These are phyloP conservation scores for Ivindomyrus marchei DNA, from an alignment of 2,113 vertebrate species.

Conservation along the genomic window DNA sequence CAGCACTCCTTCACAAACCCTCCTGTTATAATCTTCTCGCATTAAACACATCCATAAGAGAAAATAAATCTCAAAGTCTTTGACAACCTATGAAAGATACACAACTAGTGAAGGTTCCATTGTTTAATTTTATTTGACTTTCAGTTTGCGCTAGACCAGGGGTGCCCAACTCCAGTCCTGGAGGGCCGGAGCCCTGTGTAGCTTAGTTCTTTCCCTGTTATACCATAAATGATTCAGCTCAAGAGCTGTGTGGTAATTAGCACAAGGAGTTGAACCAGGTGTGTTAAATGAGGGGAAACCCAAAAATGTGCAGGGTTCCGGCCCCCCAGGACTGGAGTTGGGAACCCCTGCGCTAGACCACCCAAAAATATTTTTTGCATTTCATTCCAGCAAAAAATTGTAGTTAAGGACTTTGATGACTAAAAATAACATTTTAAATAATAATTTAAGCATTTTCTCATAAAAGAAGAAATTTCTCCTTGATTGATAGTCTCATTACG, in stretches of 20 bases:
- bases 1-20: neutral
- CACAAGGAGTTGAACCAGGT: too few relatives aligned
- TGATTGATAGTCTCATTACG: neutral
- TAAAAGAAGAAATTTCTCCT: neutral
- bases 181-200: too few relatives aligned
- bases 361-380: neutral
- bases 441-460: neutral
- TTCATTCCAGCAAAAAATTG: neutral
- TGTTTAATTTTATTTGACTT: neutral
- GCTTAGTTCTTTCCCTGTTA: too few relatives aligned
- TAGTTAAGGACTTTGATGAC: neutral
- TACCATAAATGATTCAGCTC: too few relatives aligned
- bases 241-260: too few relatives aligned
- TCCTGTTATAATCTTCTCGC: neutral
- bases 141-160: neutral
- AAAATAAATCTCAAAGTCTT: neutral
- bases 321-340: too few relatives aligned
- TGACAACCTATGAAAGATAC: neutral
- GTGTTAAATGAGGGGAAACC: too few relatives aligned
- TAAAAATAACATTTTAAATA: neutral
- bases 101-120: too few relatives aligned
- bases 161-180: too few relatives aligned
- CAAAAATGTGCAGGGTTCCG: too few relatives aligned
- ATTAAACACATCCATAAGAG: neutral
- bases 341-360: neutral